Conservation (phyloP, 2,113 vertebrate genomes). For the Pelecanoides urinatrix region DNA sequence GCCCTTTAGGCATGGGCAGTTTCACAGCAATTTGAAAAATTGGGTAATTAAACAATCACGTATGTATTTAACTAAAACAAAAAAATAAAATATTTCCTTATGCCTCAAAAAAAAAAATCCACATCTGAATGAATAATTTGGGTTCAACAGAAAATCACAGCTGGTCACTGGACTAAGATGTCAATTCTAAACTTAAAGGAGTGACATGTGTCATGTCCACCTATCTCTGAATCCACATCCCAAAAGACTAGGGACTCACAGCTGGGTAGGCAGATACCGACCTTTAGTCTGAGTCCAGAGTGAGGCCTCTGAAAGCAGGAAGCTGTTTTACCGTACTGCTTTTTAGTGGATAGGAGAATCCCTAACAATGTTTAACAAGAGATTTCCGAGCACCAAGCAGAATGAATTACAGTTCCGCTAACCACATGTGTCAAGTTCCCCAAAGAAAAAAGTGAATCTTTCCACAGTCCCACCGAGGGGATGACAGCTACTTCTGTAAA, state of each 20-base stretch:
- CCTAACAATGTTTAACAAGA: not conserved
- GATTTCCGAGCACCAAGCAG: not conserved
- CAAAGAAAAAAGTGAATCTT: not conserved
- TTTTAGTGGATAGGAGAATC: not conserved
- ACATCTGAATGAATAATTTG: not conserved
- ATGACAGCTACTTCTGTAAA: slow-evolving; percentile 10
- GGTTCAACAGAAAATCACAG: not conserved
- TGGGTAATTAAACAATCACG: not conserved
- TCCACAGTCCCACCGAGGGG: not conserved
- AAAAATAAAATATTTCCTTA: not conserved
- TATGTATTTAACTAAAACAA: not conserved
- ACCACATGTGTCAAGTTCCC: not conserved
- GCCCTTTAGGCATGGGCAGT: not conserved
- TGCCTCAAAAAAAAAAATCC: not conserved
- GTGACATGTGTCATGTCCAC: not conserved
- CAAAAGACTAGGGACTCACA: not conserved
- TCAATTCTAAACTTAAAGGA: not conserved
- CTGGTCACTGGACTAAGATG: not conserved
- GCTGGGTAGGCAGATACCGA: not conserved
- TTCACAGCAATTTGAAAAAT: not conserved
- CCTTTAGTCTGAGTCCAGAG: not conserved
- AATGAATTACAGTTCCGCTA: not conserved
- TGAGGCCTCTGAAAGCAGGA: not conserved
- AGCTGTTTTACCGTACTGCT: not conserved
- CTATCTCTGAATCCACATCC: not conserved